A percentile compares a stretch with the other conserved stretches of the same genome.
These are phyloP conservation scores for Stramonita haemastoma DNA, from an alignment of 2,888 invertebrate genomes.

Conservation along the genomic window DNA sequence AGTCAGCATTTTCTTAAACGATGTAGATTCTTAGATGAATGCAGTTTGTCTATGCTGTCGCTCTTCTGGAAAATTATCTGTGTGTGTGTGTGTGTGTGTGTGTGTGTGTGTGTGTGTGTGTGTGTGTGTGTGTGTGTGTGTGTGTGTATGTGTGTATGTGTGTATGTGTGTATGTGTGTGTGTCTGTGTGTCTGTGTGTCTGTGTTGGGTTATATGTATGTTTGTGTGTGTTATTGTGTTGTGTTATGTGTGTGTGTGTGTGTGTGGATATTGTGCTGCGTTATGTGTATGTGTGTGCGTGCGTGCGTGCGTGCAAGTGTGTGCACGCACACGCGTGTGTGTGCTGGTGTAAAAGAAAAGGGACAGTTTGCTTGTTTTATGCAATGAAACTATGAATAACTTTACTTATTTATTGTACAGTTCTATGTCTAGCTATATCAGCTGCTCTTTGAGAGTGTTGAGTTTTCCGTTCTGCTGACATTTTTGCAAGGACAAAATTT, in stretches of 20 bases:
- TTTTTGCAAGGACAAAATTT: too few species aligned
- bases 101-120: background rate
- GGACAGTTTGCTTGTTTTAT: background rate
- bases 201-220: background rate
- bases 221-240: background rate
- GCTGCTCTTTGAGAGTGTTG: too few species aligned
- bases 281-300: background rate
- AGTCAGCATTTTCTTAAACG: too few species aligned
- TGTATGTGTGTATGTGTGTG: slow-evolving; percentile 14
- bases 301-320: background rate
- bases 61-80: background rate
- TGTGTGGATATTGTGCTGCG: background rate
- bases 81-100: background rate
- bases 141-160: background rate
- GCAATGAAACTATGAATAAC: too few species aligned
- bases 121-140: background rate
- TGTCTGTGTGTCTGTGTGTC: background rate
- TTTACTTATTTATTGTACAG: too few species aligned
- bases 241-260: background rate
- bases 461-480: too few species aligned
- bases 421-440: too few species aligned
- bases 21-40: too few species aligned
- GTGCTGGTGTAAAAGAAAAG: background rate
- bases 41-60: too few species aligned
- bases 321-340: background rate